These are phyloP conservation scores for Spongilla lacustris DNA, from an alignment of 37 sponge, comb jelly and placozoan species.

Conservation along the genomic window DNA sequence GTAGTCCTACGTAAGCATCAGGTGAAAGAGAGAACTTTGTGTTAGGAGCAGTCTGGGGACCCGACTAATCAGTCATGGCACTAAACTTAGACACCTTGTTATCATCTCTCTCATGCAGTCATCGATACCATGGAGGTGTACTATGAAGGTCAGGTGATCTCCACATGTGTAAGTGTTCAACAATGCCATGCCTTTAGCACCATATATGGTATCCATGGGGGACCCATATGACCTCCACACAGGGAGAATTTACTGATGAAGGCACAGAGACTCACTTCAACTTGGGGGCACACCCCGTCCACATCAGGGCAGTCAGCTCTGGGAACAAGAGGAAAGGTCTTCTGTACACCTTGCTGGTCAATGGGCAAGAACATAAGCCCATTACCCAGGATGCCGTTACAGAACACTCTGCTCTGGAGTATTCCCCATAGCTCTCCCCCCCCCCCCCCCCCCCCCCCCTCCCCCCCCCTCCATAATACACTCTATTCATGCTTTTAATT, in stretches of 20 bases:
- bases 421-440: background rate
- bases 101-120: no score
- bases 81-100: background rate
- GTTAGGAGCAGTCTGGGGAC: no score
- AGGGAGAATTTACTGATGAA: slow-evolving; percentile 93
- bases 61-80: no score
- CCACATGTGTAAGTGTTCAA: slow-evolving; percentile 69
- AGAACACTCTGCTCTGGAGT: background rate
- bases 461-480: background rate
- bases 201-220: background rate
- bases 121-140: slow-evolving; percentile 89
- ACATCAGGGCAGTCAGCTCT: slow-evolving; percentile 79
- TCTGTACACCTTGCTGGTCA: slow-evolving; percentile 66
- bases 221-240: background rate
- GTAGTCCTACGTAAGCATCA: slow-evolving; percentile 82
- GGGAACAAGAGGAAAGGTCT: slow-evolving; percentile 88
- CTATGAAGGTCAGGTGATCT: slow-evolving; percentile 81
- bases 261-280: slow-evolving; percentile 94
- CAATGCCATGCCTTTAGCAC: background rate
- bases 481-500: background rate
- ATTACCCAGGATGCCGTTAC: background rate
- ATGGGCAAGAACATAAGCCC: slow-evolving; percentile 56
- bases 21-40: background rate
- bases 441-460: background rate
- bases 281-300: slow-evolving; percentile 42